Evolutionary conservation across 2,797 vertebrate species (phyloP), one percentile per base, ranked within the genome.

Genomic region (Tachyglossus aculeatus): DNA sequence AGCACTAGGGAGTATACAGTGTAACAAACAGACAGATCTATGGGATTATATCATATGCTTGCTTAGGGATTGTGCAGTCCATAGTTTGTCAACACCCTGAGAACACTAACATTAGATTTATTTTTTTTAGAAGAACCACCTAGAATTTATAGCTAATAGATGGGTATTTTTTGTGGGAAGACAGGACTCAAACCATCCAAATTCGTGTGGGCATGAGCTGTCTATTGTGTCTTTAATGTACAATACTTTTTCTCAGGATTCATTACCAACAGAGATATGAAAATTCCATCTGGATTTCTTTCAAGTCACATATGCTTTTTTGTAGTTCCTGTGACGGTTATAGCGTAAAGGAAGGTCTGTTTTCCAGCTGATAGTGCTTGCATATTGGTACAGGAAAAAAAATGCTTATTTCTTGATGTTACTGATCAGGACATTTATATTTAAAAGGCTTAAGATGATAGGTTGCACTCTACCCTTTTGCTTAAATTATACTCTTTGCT

Each of bases 271-370:
- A n/a, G n/a, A n/a, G 32, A 19, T 55, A 50, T 44, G 8, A 53
- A 51, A 51, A 16, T 39, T 50, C 27, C 32, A 24, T 50, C 41
- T 36, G n/a, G 41, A 6, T 50, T 56, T 63, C 44, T 51, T 66
- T 39, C 51, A 59, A 29, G 5, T 36, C 37, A 29, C n/a, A n/a
- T n/a, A n/a, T n/a, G 51, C 19, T 68, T 51, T 58, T 51, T 43
- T 50, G 18, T 27, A 15, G 7, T 79, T 18, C 55, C 57, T 50
- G 27, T 68, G 45, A 50, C 4, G 77, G 9, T 52, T 69, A 41
- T 39, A 0, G 31, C 62, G 43, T 39, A 56, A 57, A 67, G 50
- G 27, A 37, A 43, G 14, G 15, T 57, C 13, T 67, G 1, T 3
- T 44, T 31, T 25, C 19, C 16, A 34, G 19, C 52, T 16, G 33